Evolutionary conservation across 2,888 invertebrate species (phyloP).

Genomic region (Chelonus formosanus): DNA sequence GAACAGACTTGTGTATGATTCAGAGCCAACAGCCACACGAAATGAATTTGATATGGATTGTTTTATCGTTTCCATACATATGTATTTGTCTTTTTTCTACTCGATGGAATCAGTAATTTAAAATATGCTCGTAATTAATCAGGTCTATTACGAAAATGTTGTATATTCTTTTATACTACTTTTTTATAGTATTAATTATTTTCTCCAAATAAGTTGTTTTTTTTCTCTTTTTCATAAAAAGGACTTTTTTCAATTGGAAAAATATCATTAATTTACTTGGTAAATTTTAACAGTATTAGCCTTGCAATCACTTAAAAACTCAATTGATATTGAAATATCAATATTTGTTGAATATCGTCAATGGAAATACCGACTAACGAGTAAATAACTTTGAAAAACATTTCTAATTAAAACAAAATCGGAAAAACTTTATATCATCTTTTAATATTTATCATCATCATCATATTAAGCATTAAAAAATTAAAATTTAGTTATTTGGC

Average conservation of each 20-base stretch:
- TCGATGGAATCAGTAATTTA: no score
- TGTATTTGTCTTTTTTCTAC: no score
- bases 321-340: conserved; percentile 8
- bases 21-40: conserved; percentile 1
- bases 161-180: no score
- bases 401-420: conserved; percentile 13
- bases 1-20: conserved; percentile 3
- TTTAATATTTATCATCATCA: background rate
- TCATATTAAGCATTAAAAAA: background rate
- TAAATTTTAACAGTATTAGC: conserved; percentile 6
- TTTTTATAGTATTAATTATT: no score
- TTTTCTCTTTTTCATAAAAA: no score
- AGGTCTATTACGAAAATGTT: no score
- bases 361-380: background rate
- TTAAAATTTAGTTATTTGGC: no score
- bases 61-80: no score
- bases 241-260: background rate
- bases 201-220: no score
- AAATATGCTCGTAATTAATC: no score
- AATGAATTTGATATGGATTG: conserved; percentile 1
- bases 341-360: conserved; percentile 7
- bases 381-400: conserved; percentile 8
- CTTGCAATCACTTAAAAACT: conserved; percentile 10
- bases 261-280: conserved; percentile 4
- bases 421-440: background rate